Base-by-base conservation (phyloP, 2,888 invertebrate genomes). In the Perdita meconis region DNA sequence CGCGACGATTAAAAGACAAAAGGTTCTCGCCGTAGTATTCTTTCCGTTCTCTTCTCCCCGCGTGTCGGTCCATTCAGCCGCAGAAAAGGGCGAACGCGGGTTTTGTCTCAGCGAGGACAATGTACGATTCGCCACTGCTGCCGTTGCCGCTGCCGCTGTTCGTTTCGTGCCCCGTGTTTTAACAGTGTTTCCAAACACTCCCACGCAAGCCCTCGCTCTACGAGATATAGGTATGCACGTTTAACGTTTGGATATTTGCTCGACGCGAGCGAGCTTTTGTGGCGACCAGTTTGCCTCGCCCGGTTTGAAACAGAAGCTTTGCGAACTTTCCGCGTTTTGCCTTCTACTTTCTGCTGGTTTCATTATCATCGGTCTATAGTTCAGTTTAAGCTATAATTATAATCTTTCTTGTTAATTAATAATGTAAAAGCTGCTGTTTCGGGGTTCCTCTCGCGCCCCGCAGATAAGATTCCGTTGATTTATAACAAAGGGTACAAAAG, bases 171-270 rank as follows among this genome's bases (percentile, higher is more conserved):
- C 80, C 84, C 84, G 83, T 86, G 88, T 89, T 89, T 89, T 86
- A 85, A 86, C 87, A 87, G 81, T 87, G 88, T 88, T 90, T 87
- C 87, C 83, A 88, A 90, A 89, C 86, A 88, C 83, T 78, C 78
- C 83, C 78, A 82, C 85, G 76, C 79, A 72, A 61, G 47, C 75
- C 53, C 59, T 59, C 64, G 50, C 47, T 16, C 12, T 16, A 2
- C 19, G 19, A 78, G 78, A 81, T 82, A n/a, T n/a, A n/a, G n/a
- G n/a, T n/a, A n/a, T n/a, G n/a, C n/a, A 81, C 84, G 85, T 83
- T 89, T 86, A 87, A 87, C 87, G 5, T 59, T 88, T 84, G 81
- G 81, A 82, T 87, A 83, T 90, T 89, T 88, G 86, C 86, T 85
- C 71, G 72, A 83, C 85, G 81, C 80, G 81, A 81, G 83, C 40